These are phyloP conservation scores for Diabrotica balteata DNA, from an alignment of 2,888 invertebrate genomes.

Conservation along the genomic window DNA sequence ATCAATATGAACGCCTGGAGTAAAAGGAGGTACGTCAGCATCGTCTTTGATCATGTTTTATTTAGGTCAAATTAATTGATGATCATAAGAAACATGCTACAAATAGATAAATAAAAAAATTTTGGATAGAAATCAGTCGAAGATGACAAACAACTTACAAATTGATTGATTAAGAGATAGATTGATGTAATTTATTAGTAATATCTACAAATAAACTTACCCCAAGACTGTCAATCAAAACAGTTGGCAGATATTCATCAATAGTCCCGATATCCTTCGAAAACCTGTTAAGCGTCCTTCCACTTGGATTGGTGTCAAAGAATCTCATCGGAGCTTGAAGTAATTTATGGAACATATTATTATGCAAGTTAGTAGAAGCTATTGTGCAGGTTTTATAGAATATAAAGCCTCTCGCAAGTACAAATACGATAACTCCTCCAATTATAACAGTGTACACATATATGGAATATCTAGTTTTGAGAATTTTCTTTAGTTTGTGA, in stretches of 20 bases:
- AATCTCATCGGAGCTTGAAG: conserved; percentile 70
- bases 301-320: conserved; percentile 83
- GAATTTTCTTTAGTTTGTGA: not conserved
- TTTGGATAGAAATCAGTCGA: too few species aligned
- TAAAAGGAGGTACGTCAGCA: too few species aligned
- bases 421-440: conserved; percentile 65
- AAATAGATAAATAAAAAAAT: too few species aligned
- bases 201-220: conserved; percentile 47
- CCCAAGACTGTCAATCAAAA: conserved; percentile 67
- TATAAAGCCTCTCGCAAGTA: conserved; percentile 69
- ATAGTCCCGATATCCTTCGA: conserved; percentile 83
- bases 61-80: too few species aligned
- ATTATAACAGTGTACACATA: conserved; percentile 67
- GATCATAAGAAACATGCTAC: too few species aligned
- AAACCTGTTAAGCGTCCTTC: conserved; percentile 78
- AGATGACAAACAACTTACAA: too few species aligned
- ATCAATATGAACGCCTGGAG: too few species aligned
- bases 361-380: conserved; percentile 78
- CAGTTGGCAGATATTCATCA: conserved; percentile 74
- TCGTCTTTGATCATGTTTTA: too few species aligned
- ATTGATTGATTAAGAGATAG: too few species aligned
- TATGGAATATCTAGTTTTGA: conserved; percentile 39
- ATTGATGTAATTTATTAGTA: too few species aligned
- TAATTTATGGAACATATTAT: conserved; percentile 77
- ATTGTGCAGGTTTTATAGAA: conserved; percentile 78